These are phyloP conservation scores for Theocolax elegans DNA, from an alignment of 1,140 invertebrate genomes.

Conservation along the genomic window DNA sequence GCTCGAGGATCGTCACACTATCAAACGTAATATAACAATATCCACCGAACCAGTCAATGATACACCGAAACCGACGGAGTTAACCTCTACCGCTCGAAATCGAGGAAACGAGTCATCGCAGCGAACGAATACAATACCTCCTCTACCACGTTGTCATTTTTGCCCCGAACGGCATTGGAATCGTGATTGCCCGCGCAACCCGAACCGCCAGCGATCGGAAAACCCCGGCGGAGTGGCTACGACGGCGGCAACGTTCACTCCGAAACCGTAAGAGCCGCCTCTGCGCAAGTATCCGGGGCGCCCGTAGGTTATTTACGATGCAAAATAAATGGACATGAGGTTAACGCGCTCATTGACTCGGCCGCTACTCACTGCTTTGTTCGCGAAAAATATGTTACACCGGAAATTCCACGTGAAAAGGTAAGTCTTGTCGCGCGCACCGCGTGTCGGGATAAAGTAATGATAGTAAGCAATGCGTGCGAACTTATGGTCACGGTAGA, in stretches of 20 bases:
- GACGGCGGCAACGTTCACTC: not conserved
- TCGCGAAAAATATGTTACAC: no score
- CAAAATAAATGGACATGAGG: not conserved
- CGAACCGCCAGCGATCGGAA: not conserved
- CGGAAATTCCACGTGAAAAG: no score
- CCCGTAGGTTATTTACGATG: not conserved
- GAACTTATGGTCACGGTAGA: not conserved
- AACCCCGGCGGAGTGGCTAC: not conserved
- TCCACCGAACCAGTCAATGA: no score
- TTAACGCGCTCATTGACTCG: not conserved
- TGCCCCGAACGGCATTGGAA: no score
- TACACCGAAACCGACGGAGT: no score
- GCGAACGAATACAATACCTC: no score
- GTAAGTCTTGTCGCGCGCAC: not conserved
- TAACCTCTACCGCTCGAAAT: no score
- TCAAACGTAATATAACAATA: no score
- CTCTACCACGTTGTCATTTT: no score
- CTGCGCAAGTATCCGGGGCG: not conserved
- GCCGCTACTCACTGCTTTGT: not conserved
- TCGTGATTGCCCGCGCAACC: no score
- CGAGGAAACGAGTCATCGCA: no score
- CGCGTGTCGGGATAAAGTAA: not conserved
- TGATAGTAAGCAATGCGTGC: not conserved
- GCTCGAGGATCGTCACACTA: no score
- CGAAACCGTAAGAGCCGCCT: not conserved